These are phyloP conservation scores for Boloria selene DNA, from an alignment of 2,888 invertebrate genomes.

Conservation along the genomic window DNA sequence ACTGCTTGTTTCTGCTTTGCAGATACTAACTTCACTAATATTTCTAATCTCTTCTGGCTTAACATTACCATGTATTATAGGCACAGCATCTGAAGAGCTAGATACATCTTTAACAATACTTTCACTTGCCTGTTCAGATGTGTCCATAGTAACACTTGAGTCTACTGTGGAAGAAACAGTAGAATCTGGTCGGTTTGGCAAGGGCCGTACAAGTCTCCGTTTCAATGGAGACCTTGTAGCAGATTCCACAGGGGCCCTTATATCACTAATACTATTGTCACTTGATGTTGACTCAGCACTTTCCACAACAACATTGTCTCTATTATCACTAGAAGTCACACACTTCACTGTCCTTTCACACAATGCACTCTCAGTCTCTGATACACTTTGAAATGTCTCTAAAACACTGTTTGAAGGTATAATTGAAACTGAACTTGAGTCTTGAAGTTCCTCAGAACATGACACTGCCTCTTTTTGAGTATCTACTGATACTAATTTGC, in stretches of 20 bases:
- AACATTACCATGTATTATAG: slow-evolving; percentile 64
- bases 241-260: slow-evolving; percentile 53
- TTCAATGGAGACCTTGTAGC: slow-evolving; percentile 63
- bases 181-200: slow-evolving; percentile 68
- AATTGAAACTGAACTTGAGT: slow-evolving; percentile 41
- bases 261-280: slow-evolving; percentile 73
- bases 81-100: slow-evolving; percentile 75
- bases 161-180: slow-evolving; percentile 77
- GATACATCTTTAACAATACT: slow-evolving; percentile 74
- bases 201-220: slow-evolving; percentile 69
- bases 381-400: slow-evolving; percentile 55
- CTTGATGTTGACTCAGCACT: slow-evolving; percentile 77
- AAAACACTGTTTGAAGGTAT: slow-evolving; percentile 64
- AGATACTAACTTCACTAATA: slow-evolving; percentile 76
- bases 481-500: slow-evolving; percentile 37
- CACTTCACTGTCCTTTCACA: slow-evolving; percentile 71
- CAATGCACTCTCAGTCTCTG: slow-evolving; percentile 58
- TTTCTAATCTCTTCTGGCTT: slow-evolving; percentile 74
- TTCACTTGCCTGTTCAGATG: slow-evolving; percentile 55
- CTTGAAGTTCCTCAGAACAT: slow-evolving; percentile 39
- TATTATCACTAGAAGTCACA: slow-evolving; percentile 73
- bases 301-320: slow-evolving; percentile 72
- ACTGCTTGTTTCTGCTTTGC: slow-evolving; percentile 76
- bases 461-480: slow-evolving; percentile 40
- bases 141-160: slow-evolving; percentile 55